A percentile compares a stretch with the other conserved stretches of the same genome.
Evolutionary conservation across 2,888 invertebrate species (phyloP).

Genomic region (Actias luna): DNA sequence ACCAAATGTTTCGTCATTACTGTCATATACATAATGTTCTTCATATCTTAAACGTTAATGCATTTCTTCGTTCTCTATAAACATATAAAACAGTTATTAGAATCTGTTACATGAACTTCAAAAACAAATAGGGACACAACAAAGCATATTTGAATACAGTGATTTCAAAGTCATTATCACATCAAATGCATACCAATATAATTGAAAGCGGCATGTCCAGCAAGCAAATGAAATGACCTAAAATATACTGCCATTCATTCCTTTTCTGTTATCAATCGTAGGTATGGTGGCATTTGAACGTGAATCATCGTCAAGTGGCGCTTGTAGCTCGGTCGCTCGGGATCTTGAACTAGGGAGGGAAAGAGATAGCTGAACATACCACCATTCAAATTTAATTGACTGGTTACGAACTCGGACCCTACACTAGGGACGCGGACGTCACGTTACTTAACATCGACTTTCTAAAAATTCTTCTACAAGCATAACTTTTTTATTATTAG

Average conservation of each 20-base stretch:
- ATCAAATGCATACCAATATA: conserved; percentile 12
- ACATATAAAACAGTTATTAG: background rate
- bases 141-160: conserved; percentile 5
- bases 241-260: conserved; percentile 72
- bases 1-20: background rate
- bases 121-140: conserved; percentile 6
- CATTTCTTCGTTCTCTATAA: background rate
- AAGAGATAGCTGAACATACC: conserved; percentile 69
- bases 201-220: conserved; percentile 45
- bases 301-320: conserved; percentile 80
- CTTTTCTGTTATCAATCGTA: conserved; percentile 77
- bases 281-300: conserved; percentile 76
- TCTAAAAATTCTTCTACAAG: conserved; percentile 69
- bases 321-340: conserved; percentile 65
- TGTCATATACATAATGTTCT: background rate
- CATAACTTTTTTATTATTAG: conserved; percentile 46
- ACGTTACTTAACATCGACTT: conserved; percentile 73
- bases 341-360: conserved; percentile 63
- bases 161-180: conserved; percentile 11
- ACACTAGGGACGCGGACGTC: conserved; percentile 76
- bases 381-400: conserved; percentile 79
- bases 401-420: conserved; percentile 78
- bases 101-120: background rate
- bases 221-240: conserved; percentile 65
- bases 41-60: background rate